phyloP scores from a whole-genome alignment of 2,888 invertebrate species.

The Nezara viridula region DNA sequence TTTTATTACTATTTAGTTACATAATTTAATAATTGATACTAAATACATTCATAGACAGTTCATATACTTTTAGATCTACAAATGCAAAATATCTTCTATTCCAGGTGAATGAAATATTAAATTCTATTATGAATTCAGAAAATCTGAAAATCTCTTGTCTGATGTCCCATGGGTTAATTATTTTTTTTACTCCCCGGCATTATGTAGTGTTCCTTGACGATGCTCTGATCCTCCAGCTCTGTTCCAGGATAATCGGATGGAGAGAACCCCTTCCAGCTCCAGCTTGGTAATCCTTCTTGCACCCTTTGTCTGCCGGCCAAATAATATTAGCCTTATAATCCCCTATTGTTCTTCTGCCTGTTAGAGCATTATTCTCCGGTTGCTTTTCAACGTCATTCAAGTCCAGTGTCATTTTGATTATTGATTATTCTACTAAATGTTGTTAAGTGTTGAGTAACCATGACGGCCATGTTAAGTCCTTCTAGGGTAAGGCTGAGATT shows the following conservation, averaged over 20 bases:
- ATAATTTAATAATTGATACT: too few species aligned
- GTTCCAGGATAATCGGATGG: slow-evolving; percentile 44
- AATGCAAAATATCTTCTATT: too few species aligned
- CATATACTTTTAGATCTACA: too few species aligned
- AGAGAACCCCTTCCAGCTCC: background rate
- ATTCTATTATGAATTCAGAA: background rate
- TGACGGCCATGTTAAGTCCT: too few species aligned
- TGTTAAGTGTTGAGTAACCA: too few species aligned
- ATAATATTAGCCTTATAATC: slow-evolving; percentile 6
- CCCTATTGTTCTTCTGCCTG: slow-evolving; percentile 34
- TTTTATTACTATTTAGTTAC: too few species aligned
- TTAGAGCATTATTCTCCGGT: background rate
- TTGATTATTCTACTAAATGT: slow-evolving; percentile 5
- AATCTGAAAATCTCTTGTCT: background rate
- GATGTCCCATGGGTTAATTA: background rate
- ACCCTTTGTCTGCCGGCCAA: slow-evolving; percentile 47
- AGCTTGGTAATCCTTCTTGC: slow-evolving; percentile 33
- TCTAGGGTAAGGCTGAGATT: too few species aligned
- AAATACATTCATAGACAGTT: too few species aligned
- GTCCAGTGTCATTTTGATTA: background rate
- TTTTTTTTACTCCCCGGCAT: background rate
- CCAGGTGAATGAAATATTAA: too few species aligned
- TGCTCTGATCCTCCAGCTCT: background rate
- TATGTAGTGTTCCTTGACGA: background rate
- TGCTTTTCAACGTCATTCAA: slow-evolving; percentile 19